A percentile compares a stretch with the other conserved stretches of the same genome.
phyloP scores from a whole-genome alignment of 2,113 vertebrate genomes.

The Prinia subflava region DNA sequence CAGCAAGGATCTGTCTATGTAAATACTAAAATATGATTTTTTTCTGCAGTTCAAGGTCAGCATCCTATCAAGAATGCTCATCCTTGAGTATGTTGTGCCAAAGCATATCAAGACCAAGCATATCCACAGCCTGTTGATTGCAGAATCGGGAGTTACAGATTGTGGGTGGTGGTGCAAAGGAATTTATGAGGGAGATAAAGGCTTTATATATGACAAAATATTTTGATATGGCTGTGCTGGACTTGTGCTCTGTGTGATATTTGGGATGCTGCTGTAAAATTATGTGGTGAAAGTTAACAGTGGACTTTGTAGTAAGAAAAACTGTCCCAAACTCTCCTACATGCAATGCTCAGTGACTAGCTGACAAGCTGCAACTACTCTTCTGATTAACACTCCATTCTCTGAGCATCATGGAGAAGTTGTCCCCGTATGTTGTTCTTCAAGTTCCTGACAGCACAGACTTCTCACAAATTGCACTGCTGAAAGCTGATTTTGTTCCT shows the following conservation, averaged over 20 bases:
- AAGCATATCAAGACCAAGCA: neutral
- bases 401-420: neutral
- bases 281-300: neutral
- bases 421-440: neutral
- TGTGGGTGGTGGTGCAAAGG: neutral
- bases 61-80: neutral
- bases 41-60: neutral
- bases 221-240: neutral
- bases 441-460: neutral
- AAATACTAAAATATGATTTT: neutral
- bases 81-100: neutral
- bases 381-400: neutral
- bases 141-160: neutral
- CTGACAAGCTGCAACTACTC: neutral
- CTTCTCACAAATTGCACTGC: neutral
- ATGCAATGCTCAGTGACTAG: neutral
- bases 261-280: neutral
- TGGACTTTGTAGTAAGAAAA: neutral
- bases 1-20: neutral
- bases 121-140: neutral
- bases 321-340: neutral
- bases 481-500: neutral
- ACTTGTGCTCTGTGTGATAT: neutral
- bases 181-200: neutral
- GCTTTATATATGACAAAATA: neutral